phyloP scores from a whole-genome alignment of 2,888 invertebrate genomes.

The Blera fallax region DNA sequence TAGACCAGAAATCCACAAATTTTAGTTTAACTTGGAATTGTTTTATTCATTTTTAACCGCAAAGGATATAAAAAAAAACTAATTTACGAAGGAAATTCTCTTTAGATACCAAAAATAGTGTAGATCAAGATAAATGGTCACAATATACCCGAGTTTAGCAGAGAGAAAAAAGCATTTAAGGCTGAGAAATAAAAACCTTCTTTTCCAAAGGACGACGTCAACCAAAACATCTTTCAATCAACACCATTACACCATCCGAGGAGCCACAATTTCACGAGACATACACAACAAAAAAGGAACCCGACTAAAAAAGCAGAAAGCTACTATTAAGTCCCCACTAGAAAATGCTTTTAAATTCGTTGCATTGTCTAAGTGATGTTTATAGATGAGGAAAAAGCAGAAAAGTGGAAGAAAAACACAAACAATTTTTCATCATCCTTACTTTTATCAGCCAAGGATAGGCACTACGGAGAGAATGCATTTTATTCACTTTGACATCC shows the following conservation, averaged over 20 bases:
- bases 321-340: background rate
- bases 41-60: no score
- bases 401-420: slow-evolving; percentile 22
- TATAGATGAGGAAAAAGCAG: background rate
- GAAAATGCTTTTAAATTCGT: slow-evolving; percentile 43
- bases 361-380: slow-evolving; percentile 35
- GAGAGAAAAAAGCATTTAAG: background rate
- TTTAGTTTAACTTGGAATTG: no score
- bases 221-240: slow-evolving; percentile 12
- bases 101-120: no score
- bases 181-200: background rate
- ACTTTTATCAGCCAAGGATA: background rate
- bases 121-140: background rate
- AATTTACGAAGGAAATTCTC: no score
- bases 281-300: background rate
- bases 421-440: slow-evolving; percentile 48
- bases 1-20: no score
- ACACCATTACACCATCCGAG: background rate
- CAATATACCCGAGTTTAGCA: background rate
- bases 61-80: no score
- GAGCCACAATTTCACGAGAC: background rate
- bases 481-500: slow-evolving; percentile 61
- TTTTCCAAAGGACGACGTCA: background rate
- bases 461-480: slow-evolving; percentile 13
- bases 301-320: background rate